Base-by-base conservation (phyloP, 2,797 vertebrate genomes). In the Erithacus rubecula region DNA sequence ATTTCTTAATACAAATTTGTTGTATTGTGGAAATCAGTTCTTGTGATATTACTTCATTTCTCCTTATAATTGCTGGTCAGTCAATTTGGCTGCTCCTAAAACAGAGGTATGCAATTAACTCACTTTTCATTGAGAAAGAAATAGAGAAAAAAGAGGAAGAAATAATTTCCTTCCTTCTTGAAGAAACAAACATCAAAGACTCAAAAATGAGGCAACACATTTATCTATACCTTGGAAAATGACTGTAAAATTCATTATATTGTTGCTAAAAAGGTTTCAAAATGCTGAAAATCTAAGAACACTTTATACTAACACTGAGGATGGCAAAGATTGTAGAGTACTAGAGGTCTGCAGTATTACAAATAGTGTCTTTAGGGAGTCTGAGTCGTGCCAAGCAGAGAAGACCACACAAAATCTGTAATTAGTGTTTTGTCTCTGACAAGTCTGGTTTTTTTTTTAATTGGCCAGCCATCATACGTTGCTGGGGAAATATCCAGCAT, bases 351-450 rank as follows among this genome's bases (percentile, higher is more conserved):
- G 10, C 17, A 60, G 6, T 36, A 49, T 39, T 71, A 37, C 11
- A 87, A 72, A 80, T 12, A 80, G 14, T 20, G 20, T 72, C 13
- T 65, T 72, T 26, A 56, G 21, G 19, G 34, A 87, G 30, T 49
- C 39, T 81, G 43, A 87, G 44, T 67, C 22, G 51, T 63, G 62
- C 44, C 49, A 84, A 75, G 34, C 20, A 69, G 64, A 84, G 8
- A 20, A 76, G 20, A 63, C 11, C 34, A 55, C 79, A 46, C 46
- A 41, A 89, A 92, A 15, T 81, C 44, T 77, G 12, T 39, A 93
- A 80, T 79, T 89, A 43, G 39, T 80, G 14, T 70, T 91, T 93
- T 94, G 46, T 68, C 65, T 93, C 55, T 90, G n/a, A 34, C 62
- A 74, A 39, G 36, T 64, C 83, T 77, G 62, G 23, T 41, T 74